Evolutionary conservation across 2,888 invertebrate genomes (phyloP), one percentile per base, ranked within the genome.

Genomic region (Plagiodera versicolora): DNA sequence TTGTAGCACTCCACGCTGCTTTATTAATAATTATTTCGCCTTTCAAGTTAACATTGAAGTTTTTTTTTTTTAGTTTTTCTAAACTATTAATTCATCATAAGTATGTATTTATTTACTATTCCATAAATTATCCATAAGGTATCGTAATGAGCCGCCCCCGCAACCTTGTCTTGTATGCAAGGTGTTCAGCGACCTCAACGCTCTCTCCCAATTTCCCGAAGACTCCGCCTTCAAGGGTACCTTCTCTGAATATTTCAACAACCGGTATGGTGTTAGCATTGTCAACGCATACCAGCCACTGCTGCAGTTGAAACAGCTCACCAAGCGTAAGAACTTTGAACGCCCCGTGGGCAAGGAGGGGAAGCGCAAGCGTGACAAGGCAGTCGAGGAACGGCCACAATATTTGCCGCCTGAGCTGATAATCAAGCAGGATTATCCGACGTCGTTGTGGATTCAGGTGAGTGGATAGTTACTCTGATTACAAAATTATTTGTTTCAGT

Each of bases 361-460:
- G 56, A 82, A 81, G 69, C 72, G 80, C 61, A 78, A 79, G 61
- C 79, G 78, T 35, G 80, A 80, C 1, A 77, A 80, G 51, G 66
- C 71, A 6, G 82, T 83, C 1, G 86, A 87, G 47, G 85, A 86
- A n/a, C 83, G 85, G 61, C 81, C 82, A 0, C 88, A 92, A 68
- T 84, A 89, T 59, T 84, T 98, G 46, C 85, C 98, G 11, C 95
- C 98, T 0, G 98, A 99, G 80, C 83, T 95, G 65, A 93, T 95
- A 74, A 85, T 87, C 19, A 87, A 84, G 72, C 87, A 88, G 65
- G 82, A 83, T 0, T 91, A 86, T 74, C 90, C 92, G 0, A 85
- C 88, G 16, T 82, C 89, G 11, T 82, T 95, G 62, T 97, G 95
- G 93, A 83, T 91, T 4, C 39, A 39, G 39, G 39, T 24, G 24